Base-by-base conservation (phyloP, 2,888 invertebrate genomes). In the Chymomyza amoena region DNA sequence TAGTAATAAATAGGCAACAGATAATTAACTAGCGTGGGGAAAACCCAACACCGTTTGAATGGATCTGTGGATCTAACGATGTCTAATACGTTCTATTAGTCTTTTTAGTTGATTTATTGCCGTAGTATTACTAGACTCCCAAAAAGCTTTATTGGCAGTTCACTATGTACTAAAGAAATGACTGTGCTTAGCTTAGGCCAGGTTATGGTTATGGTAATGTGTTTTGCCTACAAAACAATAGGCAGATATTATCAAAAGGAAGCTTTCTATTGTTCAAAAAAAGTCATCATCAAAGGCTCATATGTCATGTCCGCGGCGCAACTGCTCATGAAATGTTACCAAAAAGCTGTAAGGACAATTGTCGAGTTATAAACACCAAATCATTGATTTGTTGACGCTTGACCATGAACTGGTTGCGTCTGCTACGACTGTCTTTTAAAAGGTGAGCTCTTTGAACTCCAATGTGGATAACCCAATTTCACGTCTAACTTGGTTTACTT, bases 341-440 rank as follows among this genome's bases (percentile, higher is more conserved):
- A 61, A 28, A 62, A 6, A 62, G 20, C 13, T 16, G 32, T 39
- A n/a, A 36, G 32, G 13, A 32, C n/a, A 15, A n/a, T 6, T 18
- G 18, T 61, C 36, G 9, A 16, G n/a, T 7, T 36, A 61, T 15
- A 39, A 4, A 15, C n/a, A 10, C 15, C n/a, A 36, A 61, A 45
- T 16, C 39, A 36, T 13, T 61, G 61, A n/a, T 36, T 16, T 18
- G 65, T 64, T 39, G 54, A 67, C 56, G 72, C 32, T 68, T 70
- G 61, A 77, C 68, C 66, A 88, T 85, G 87, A 76, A 80, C 66
- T 81, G 80, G 72, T 69, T 51, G 67, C 60, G 64, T 28, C 51
- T 61, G 18, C 62, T 76, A 10, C 75, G 73, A 1, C 59, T 68
- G 64, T 62, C 72, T 7, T 59, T 87, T 13, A 80, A 76, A 68